Evolutionary conservation across 2,797 vertebrate genomes (phyloP), one percentile per base, ranked within the genome.

Genomic region (Rhinatrema bivittatum): DNA sequence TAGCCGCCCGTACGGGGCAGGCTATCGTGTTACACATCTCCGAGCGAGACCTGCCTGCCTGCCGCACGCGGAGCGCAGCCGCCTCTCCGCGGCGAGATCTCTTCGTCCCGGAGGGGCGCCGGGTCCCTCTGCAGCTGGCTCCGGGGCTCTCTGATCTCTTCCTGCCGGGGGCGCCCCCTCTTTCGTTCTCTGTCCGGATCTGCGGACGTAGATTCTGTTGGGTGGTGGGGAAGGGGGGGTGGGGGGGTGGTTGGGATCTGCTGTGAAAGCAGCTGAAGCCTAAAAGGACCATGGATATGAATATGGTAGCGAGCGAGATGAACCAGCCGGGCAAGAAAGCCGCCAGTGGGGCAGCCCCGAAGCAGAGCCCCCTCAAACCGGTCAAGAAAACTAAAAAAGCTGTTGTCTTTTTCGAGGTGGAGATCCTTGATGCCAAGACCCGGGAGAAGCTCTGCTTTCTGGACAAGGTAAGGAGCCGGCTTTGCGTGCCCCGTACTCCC

Each of bases 381-480:
- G 60, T 78, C 21, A 92, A 87, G 72, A 96, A 91, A 67, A 27
- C 80, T 79, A 96, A 94, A 80, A 93, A 88, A 55, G 91, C 86
- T 51, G 87, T 90, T 68, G 88, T 96, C 70, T 95, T 94, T 68
- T 97, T 97, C 17, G 92, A 97, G 93, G 93, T 97, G 91, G 93
- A 97, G 89, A 94, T 97, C 53, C 74, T 94, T 81, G 91, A 94
- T 3, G 92, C 87, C 39, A 92, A 87, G 77, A 94, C 90, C 1
- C 87, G 93, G 75, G 90, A 93, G 72, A 95, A 96, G 79, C 91
- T 97, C 43, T 94, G 92, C 71, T 97, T 97, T 79, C 76, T 97
- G 67, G 93, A 97, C 68, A 97, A 97, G 91, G 93, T 97, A 68
- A 78, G 83, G 23, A 13, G 0, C 3, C 2, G 6, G 9, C 1